Evolutionary conservation across 2,888 invertebrate species (phyloP), one percentile per base, ranked within the genome.

Genomic region (Stratiomys singularior): DNA sequence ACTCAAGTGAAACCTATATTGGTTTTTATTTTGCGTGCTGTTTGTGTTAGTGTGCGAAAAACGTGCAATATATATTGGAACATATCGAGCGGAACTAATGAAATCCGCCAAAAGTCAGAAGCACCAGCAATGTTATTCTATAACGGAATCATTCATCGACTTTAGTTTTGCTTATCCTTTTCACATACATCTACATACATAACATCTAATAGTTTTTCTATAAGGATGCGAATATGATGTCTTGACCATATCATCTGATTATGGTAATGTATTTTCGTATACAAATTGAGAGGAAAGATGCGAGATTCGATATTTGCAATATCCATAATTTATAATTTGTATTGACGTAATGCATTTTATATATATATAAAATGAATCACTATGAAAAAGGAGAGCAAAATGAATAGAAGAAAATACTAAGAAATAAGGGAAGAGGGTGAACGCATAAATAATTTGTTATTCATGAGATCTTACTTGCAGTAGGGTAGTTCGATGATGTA

Each of bases 221-320:
- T 44, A 44, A 11, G 46, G 11, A 15, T 52, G 28, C 25, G 64
- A 28, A 15, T 28, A 64, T 37, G 9, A 5, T 9, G 28, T 18
- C 52, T 52, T 15, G 28, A 27, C 28, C 64, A 23, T 44, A 44
- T n/a, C n/a, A 37, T 37, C 37, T 52, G 25, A 64, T 64, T 64
- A 64, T 64, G 64, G 30, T 64, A 64, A 64, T 64, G 64, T 64
- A 9, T n/a, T 64, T 64, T 64, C 28, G 28, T 30, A 30, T 64
- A 64, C 64, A 64, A 64, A 64, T 64, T 64, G 64, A 13, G 30
- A 64, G 64, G 64, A 64, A 30, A 27, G 11, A 64, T 64, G 64
- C 27, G 27, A 64, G 64, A 28, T 64, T 27, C 9, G 64, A 28
- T 64, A 64, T 37, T 3, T 64, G 64, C 64, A 64, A 64, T 28